phyloP scores from a whole-genome alignment of 2,113 vertebrate genomes.

The Gnathonemus longibarbis region DNA sequence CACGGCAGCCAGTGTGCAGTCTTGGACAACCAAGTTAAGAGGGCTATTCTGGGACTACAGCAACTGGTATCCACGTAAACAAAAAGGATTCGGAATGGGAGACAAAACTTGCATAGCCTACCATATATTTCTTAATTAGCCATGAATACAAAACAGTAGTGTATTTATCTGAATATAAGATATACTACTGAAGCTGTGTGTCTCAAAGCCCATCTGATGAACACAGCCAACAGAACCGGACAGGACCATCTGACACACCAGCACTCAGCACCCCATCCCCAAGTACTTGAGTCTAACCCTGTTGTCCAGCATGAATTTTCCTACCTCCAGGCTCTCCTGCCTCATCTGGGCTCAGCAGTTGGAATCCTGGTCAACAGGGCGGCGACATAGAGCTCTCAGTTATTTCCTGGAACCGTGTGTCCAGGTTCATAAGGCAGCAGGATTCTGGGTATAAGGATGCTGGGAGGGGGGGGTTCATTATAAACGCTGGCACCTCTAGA shows the following conservation, averaged over 20 bases:
- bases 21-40: neutral
- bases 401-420: neutral
- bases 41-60: neutral
- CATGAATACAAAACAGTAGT: conserved; percentile 11
- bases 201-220: neutral
- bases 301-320: neutral
- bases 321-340: neutral
- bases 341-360: neutral
- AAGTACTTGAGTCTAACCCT: neutral
- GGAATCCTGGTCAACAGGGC: neutral
- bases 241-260: neutral
- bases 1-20: neutral
- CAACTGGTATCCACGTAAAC: conserved; percentile 18
- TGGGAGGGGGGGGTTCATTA: neutral
- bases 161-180: neutral
- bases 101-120: neutral
- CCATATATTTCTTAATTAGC: neutral
- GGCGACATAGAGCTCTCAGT: neutral
- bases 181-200: neutral
- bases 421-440: neutral
- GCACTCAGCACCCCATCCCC: neutral
- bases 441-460: neutral
- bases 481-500: neutral
- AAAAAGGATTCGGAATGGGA: neutral
- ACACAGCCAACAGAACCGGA: neutral